These are phyloP conservation scores for Trissoscelio sp. DNA, from an alignment of 2,888 invertebrate species.

Conservation along the genomic window DNA sequence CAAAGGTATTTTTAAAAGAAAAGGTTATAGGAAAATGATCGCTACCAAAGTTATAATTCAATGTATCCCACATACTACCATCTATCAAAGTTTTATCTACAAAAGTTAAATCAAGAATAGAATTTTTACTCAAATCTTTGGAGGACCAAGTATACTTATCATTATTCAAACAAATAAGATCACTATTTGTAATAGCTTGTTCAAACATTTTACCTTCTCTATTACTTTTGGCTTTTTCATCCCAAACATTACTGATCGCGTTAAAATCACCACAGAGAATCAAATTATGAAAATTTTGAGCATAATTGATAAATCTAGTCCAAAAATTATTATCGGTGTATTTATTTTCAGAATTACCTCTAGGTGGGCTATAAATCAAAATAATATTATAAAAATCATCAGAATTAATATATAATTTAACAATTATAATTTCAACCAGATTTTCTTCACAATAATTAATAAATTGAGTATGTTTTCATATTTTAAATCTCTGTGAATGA, in stretches of 20 bases:
- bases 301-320: not conserved
- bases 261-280: constrained; percentile 3
- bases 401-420: not conserved
- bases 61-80: not conserved
- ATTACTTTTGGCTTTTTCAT: not conserved
- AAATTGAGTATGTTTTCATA: not conserved
- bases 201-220: not conserved
- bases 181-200: not conserved
- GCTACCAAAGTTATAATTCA: constrained; percentile 12
- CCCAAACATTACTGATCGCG: not conserved
- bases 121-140: not conserved
- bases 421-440: constrained; percentile 12
- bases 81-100: not conserved
- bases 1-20: not conserved
- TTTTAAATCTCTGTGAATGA: constrained; percentile 1
- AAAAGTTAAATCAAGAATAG: constrained; percentile 14
- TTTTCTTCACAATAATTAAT: constrained; percentile 7
- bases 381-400: not conserved
- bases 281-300: not conserved
- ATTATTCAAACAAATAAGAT: not conserved
- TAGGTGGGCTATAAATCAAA: constrained; percentile 24
- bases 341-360: not conserved
- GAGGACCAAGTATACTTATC: constrained; percentile 12
- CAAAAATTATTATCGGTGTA: constrained; percentile 4
- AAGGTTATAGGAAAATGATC: constrained; percentile 17